Percentiles rank a stretch among this genome's conserved stretches.
phyloP scores from a whole-genome alignment of 2,797 vertebrate genomes.

The Fundulus diaphanus region DNA sequence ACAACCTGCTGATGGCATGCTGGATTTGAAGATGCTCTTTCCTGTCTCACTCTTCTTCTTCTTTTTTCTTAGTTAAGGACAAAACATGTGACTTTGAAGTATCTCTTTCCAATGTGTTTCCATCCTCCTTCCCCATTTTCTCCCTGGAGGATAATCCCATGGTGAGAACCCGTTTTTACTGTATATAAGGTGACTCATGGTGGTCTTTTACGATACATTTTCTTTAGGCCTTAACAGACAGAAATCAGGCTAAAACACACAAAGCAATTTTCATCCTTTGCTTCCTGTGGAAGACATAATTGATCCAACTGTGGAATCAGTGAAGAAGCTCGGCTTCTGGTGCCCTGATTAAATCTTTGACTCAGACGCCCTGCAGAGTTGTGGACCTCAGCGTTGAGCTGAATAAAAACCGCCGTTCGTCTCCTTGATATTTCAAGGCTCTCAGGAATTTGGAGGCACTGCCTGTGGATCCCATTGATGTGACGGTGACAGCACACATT shows the following conservation, averaged over 20 bases:
- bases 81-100: conserved; percentile 37
- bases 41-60: conserved; percentile 3
- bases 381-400: conserved; percentile 3
- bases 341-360: conserved; percentile 46
- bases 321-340: conserved; percentile 11
- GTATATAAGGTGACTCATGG: neutral
- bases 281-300: conserved; percentile 26
- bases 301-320: conserved; percentile 36
- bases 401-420: conserved; percentile 49
- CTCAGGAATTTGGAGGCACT: conserved; percentile 36
- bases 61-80: conserved; percentile 31
- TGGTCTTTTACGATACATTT: neutral
- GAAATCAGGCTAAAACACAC: neutral
- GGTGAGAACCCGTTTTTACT: conserved; percentile 55
- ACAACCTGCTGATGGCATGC: conserved; percentile 26
- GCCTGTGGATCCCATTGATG: conserved; percentile 58
- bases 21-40: conserved; percentile 2
- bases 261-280: conserved; percentile 31
- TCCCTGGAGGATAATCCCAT: conserved; percentile 47
- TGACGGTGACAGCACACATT: conserved; percentile 53
- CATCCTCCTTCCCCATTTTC: conserved; percentile 61
- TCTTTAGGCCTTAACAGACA: neutral
- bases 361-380: conserved; percentile 24
- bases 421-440: conserved; percentile 63
- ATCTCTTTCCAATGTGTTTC: conserved; percentile 59